These are phyloP conservation scores for Morbakka virulenta DNA, from an alignment of 30 jellyfish, hydroid and myxozoan genomes.

Conservation along the genomic window DNA sequence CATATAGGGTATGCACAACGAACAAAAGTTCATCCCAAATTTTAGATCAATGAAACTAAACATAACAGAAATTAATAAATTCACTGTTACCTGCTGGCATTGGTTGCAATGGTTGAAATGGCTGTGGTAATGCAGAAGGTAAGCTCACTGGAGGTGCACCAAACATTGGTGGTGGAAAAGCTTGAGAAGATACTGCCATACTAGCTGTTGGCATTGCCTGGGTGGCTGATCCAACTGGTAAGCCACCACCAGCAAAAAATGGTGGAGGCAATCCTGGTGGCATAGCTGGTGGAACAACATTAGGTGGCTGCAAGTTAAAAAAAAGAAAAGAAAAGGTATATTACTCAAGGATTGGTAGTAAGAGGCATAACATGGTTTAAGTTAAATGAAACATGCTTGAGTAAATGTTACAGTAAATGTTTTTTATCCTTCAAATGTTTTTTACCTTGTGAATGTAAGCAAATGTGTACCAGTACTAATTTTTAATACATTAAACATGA, in stretches of 20 bases:
- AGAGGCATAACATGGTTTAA: too few species aligned
- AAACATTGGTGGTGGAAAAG: conserved; percentile 29
- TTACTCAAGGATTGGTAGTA: neutral
- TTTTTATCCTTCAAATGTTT: too few species aligned
- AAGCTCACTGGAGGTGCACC: conserved; percentile 15
- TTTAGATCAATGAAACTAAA: too few species aligned
- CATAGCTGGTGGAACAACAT: conserved; percentile 56
- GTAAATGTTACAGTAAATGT: too few species aligned
- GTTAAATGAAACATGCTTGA: too few species aligned
- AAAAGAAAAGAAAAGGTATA: too few species aligned
- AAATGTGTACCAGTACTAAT: too few species aligned
- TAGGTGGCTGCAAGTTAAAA: conserved; percentile 68
- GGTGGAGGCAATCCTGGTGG: conserved; percentile 75
- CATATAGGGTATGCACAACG: too few species aligned
- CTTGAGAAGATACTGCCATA: conserved; percentile 18
- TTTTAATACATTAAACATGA: too few species aligned
- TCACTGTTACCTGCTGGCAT: neutral
- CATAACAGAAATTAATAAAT: too few species aligned
- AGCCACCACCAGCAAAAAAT: conserved; percentile 50
- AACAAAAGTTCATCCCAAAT: too few species aligned
- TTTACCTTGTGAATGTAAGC: too few species aligned
- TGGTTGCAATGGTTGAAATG: neutral
- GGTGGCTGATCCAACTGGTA: neutral
- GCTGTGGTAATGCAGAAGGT: neutral
- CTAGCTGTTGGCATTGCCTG: conserved; percentile 23